Base-by-base conservation (phyloP, 2,888 invertebrate species). In the Netelia inedita region DNA sequence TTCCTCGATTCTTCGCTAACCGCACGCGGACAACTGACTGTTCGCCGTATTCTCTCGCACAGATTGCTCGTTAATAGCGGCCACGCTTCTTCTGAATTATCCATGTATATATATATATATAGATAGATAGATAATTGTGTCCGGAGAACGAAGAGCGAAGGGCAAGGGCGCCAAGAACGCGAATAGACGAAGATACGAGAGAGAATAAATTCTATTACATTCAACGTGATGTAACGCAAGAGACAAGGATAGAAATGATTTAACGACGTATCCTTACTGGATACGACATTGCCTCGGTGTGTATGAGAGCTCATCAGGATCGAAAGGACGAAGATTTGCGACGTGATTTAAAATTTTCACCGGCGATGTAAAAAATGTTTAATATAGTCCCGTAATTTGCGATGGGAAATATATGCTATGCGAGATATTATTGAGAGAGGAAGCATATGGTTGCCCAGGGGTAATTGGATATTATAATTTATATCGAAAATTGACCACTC, bases 391-490 rank as follows among this genome's bases (percentile, higher is more conserved):
- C 11, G 55, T 46, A 9, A 10, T 84, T 57, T 46, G 46, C 57
- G 65, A 78, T 81, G 68, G 14, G 72, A n/a, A 28, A 35, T 46
- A 71, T 74, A 50, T 21, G 55, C 28, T 16, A 73, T 5, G 28
- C 41, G 43, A 43, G 50, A 57, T 14, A 69, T 41, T 53, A 21
- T 19, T 35, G 23, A 71, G 55, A 10, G 65, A 78, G 35, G 35
- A 41, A 79, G 79, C 81, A 82, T 85, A 79, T 85, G 85, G 85
- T 59, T 65, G 14, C 63, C 69, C 73, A 63, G 14, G 50, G 69
- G 81, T 82, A 82, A 82, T 79, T 71, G 78, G 82, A 85, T 82
- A 82, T 85, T 82, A 85, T 82, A 85, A 85, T 85, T 82, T 82
- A 66, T 79, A 82, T 79, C 74, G 85, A 82, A 85, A 85, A 85